Evolutionary conservation across 2,113 vertebrate genomes (phyloP).

Genomic region (Trematocara marginatum): DNA sequence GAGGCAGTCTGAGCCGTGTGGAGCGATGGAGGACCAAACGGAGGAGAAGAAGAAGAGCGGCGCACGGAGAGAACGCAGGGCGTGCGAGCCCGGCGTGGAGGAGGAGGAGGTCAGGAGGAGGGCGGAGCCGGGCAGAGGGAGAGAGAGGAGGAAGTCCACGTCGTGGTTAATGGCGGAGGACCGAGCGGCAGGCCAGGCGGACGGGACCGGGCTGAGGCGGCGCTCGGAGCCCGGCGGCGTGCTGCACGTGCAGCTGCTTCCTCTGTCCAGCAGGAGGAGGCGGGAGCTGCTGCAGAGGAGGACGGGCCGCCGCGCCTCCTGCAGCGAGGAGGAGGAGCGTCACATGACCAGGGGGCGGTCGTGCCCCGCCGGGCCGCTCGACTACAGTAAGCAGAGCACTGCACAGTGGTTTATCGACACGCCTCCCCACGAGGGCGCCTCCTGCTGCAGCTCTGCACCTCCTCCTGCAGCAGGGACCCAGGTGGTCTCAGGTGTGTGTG

Average conservation of each 20-base stretch:
- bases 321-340: not conserved
- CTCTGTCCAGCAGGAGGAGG: conserved; percentile 29
- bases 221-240: conserved; percentile 5
- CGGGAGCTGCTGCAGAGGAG: conserved; percentile 20
- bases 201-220: not conserved
- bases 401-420: rapidly evolving
- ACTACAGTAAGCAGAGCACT: not conserved
- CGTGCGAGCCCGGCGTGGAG: not conserved
- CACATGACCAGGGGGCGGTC: not conserved
- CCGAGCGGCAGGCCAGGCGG: not conserved
- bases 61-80: not conserved
- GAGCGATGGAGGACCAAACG: not conserved
- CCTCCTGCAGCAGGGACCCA: not conserved
- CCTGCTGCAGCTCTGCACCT: not conserved
- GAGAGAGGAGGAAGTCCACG: not conserved
- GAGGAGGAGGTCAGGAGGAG: not conserved
- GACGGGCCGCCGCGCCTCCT: conserved; percentile 2
- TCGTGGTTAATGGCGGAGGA: not conserved
- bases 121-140: not conserved
- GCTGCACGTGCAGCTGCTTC: conserved; percentile 22
- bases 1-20: conserved; percentile 42
- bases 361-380: not conserved
- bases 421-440: not conserved
- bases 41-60: not conserved
- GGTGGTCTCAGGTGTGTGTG: not conserved